A percentile compares a stretch with the other conserved stretches of the same genome.
Conservation (phyloP, 1,140 invertebrate genomes). For the Ceratoteleas bidentatus region DNA sequence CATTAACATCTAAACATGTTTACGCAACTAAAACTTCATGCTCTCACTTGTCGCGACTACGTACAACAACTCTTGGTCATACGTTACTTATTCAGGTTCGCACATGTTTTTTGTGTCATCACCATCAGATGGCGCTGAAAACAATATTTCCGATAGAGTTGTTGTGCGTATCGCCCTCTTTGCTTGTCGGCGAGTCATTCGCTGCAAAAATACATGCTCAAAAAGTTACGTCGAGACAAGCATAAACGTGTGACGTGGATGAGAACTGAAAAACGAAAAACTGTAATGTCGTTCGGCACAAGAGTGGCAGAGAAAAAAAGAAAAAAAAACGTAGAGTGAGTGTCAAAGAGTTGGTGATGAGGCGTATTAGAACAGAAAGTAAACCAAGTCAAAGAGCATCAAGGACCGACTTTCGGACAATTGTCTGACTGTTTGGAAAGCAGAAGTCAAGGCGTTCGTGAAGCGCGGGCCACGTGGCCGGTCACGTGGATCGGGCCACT, state of each 20-base stretch:
- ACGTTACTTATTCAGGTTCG: no score
- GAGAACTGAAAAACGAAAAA: conserved; percentile 45
- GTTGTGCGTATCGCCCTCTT: conserved; percentile 53
- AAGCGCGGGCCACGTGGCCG: conserved; percentile 21
- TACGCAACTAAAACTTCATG: conserved; percentile 72
- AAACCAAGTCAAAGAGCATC: conserved; percentile 64
- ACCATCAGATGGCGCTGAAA: no score
- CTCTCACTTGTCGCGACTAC: conserved; percentile 70
- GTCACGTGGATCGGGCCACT: no score
- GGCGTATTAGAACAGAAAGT: conserved; percentile 50
- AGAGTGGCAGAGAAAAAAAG: conserved; percentile 37
- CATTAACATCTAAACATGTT: conserved; percentile 71
- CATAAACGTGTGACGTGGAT: conserved; percentile 70
- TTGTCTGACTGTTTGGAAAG: conserved; percentile 35
- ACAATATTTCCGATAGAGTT: conserved; percentile 26
- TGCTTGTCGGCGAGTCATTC: conserved; percentile 68
- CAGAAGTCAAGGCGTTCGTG: conserved; percentile 8
- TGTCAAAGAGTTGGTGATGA: conserved; percentile 57
- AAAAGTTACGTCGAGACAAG: conserved; percentile 74
- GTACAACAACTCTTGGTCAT: conserved; percentile 54
- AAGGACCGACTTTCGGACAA: conserved; percentile 59
- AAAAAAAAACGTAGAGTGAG: not conserved
- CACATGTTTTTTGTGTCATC: no score
- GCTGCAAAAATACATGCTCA: conserved; percentile 77
- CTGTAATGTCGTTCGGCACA: conserved; percentile 37